These are phyloP conservation scores for Chromoteleia sp. DNA, from an alignment of 2,888 invertebrate genomes.

Conservation along the genomic window DNA sequence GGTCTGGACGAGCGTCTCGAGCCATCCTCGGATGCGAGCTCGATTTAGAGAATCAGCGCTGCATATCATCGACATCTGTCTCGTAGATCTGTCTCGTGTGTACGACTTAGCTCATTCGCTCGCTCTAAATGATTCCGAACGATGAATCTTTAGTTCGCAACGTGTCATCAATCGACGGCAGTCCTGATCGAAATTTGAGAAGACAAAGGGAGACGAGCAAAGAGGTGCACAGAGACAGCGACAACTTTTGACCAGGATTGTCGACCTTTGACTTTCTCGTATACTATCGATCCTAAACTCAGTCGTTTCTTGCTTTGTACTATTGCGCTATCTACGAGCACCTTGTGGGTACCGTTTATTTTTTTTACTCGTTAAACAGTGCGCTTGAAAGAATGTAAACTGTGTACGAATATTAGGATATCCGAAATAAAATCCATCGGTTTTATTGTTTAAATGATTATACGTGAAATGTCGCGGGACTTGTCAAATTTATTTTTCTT, in stretches of 20 bases:
- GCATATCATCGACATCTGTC: conserved; percentile 39
- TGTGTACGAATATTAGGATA: too few species aligned
- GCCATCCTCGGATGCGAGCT: conserved; percentile 12
- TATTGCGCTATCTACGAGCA: not conserved
- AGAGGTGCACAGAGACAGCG: not conserved
- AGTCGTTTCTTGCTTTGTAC: not conserved
- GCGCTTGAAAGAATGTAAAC: too few species aligned
- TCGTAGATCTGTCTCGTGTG: not conserved
- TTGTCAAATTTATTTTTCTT: too few species aligned
- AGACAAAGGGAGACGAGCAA: not conserved
- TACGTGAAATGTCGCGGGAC: too few species aligned
- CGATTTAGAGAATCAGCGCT: conserved; percentile 24
- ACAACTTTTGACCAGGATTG: conserved; percentile 26
- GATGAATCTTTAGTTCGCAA: not conserved
- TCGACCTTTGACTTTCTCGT: conserved; percentile 23
- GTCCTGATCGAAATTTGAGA: not conserved
- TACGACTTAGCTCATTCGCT: not conserved
- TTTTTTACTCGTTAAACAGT: too few species aligned
- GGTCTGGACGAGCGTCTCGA: conserved; percentile 22
- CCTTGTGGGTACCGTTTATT: too few species aligned
- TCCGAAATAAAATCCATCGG: too few species aligned
- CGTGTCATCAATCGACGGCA: not conserved
- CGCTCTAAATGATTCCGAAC: not conserved
- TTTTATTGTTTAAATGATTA: too few species aligned
- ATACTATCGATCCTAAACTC: not conserved